Evolutionary conservation across 2,113 vertebrate genomes (phyloP).

Genomic region (Sigmodon hispidus): DNA sequence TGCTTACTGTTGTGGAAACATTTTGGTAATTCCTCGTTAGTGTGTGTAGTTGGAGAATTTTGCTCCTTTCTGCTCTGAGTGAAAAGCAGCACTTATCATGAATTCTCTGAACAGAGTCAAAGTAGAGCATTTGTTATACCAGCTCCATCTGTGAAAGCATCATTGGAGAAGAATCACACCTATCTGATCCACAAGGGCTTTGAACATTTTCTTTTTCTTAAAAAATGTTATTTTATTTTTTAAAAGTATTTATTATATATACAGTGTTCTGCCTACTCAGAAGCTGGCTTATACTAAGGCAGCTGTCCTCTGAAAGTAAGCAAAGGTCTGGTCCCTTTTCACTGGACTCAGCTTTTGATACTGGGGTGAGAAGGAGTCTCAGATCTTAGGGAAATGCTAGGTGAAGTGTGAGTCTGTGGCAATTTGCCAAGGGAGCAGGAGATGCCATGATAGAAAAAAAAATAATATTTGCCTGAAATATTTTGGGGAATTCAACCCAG

Average conservation of each 20-base stretch:
- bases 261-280: background rate
- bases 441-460: background rate
- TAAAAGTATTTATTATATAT: too few species aligned
- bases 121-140: background rate
- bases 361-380: background rate
- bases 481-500: background rate
- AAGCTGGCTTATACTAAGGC: background rate
- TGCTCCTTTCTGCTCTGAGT: constrained; percentile 8
- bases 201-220: constrained; percentile 41
- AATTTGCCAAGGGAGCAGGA: background rate
- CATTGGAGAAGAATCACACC: background rate
- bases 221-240: too few species aligned
- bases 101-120: constrained; percentile 43
- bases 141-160: constrained; percentile 29
- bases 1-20: background rate
- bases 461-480: background rate
- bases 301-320: background rate
- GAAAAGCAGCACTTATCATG: background rate
- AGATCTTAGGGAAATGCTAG: background rate
- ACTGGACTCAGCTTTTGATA: background rate
- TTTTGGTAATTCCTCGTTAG: background rate
- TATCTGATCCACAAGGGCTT: background rate
- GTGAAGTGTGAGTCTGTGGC: background rate
- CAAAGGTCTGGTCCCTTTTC: background rate
- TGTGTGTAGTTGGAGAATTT: background rate